Evolutionary conservation across 2,797 vertebrate genomes (phyloP), one percentile per base, ranked within the genome.

Genomic region (Rachycentron canadum): DNA sequence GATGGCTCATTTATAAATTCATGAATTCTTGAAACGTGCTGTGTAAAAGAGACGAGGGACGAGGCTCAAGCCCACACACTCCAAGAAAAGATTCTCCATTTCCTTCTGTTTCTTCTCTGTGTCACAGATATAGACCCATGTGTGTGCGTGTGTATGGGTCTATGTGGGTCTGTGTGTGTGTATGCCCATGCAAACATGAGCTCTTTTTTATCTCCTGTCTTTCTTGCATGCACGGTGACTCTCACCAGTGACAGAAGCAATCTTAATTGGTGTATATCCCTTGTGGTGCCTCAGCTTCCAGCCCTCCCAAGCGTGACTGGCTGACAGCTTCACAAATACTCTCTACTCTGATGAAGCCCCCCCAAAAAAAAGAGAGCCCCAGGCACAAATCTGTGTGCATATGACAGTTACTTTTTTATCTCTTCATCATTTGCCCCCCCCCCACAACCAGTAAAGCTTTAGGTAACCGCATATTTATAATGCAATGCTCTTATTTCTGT

Each of bases 181-280:
- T 64, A 2, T n/a, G 47, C n/a, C 21, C 43, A 67, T 19, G 5
- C 61, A 60, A 78, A 82, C 66, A 64, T 4, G 2, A 77, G 53
- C 86, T 59, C 56, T n/a, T 55, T 72, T 81, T 80, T 49, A 56
- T 79, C 75, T 70, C 63, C 74, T 60, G 14, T 32, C 70, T 78
- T 69, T n/a, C n/a, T n/a, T n/a, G n/a, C n/a, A 65, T 69, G 40
- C 69, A 75, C 14, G 30, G 55, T 43, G 72, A 69, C 30, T 78
- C 58, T 82, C 63, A 71, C 69, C 68, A 82, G 83, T 75, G 73
- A 85, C 74, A 72, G 63, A 45, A 57, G 55, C 69, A 5, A 69
- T 89, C 63, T 79, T 89, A 87, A 90, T 85, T 88, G 76, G 69
- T 77, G 65, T 82, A 68, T 28, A 69, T 89, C 72, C 82, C 75